Conservation (phyloP, 2,797 vertebrate species). For the Sebastes nivosus region DNA sequence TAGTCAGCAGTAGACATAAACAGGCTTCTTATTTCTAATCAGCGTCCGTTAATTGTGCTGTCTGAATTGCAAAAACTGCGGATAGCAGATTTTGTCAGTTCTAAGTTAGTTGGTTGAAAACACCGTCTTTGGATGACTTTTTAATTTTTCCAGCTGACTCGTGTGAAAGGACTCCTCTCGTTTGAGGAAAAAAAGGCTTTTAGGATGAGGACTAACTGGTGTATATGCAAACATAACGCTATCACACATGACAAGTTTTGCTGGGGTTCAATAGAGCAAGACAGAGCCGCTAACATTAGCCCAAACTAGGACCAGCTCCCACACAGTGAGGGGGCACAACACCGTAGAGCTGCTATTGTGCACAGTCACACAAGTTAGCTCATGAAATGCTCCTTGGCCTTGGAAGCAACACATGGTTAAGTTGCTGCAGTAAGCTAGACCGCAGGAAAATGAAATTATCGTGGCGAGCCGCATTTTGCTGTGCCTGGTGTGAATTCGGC, state of each 20-base stretch:
- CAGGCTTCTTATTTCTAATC: not conserved
- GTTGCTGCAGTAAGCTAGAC: no score
- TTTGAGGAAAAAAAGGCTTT: not conserved
- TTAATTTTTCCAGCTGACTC: not conserved
- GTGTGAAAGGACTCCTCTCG: not conserved
- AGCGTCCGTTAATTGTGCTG: not conserved
- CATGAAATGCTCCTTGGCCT: no score
- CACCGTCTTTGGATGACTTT: not conserved
- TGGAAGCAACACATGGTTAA: no score
- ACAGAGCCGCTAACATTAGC: not conserved
- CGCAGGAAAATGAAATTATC: no score
- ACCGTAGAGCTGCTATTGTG: no score
- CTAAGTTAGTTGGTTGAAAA: not conserved
- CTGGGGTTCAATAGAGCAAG: not conserved
- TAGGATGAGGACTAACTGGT: not conserved
- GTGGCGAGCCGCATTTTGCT: no score
- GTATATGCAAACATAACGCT: not conserved
- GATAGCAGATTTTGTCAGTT: not conserved
- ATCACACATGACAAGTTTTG: not conserved
- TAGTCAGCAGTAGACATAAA: not conserved
- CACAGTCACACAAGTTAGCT: no score
- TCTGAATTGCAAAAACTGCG: not conserved
- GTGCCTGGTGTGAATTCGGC: no score
- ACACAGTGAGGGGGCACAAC: not conserved
- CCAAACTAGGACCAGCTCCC: not conserved